A percentile compares a stretch with the other conserved stretches of the same genome.
Conservation (phyloP, 2,113 vertebrate genomes). For the Zosterops pallidus region DNA sequence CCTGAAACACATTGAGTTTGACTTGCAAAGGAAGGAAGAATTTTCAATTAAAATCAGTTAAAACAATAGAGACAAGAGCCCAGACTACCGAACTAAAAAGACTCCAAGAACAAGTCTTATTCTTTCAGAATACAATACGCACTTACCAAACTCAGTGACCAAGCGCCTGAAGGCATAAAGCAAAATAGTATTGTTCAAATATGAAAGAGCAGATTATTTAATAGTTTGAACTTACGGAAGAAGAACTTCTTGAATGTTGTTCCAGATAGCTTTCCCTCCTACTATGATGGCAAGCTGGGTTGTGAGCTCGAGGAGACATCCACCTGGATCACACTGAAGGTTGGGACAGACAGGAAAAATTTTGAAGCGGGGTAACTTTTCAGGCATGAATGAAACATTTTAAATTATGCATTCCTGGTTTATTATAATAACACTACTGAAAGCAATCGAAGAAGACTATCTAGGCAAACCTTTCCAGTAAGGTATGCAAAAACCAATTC, state of each 20-base stretch:
- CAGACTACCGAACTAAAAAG: neutral
- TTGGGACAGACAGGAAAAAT: neutral
- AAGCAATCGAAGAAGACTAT: neutral
- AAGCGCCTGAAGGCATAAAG: neutral
- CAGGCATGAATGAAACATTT: neutral
- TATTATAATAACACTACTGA: neutral
- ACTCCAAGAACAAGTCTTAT: neutral
- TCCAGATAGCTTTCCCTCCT: conserved; percentile 95
- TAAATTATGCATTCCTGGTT: neutral
- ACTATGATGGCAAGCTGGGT: conserved; percentile 92
- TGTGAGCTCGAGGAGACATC: conserved; percentile 91
- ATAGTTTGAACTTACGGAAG: conserved; percentile 82
- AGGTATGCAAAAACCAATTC: neutral
- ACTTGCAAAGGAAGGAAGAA: neutral
- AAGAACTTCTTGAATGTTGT: conserved; percentile 93
- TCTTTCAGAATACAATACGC: neutral
- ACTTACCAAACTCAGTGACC: neutral
- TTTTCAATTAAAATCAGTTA: neutral
- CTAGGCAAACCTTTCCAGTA: neutral
- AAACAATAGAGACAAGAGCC: neutral
- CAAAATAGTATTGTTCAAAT: neutral
- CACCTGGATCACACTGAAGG: conserved; percentile 90
- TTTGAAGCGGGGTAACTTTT: neutral
- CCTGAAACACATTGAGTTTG: neutral
- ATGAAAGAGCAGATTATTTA: neutral